These are phyloP conservation scores for Philopotamus ludificatus DNA, from an alignment of 1,140 invertebrate genomes.

Conservation along the genomic window DNA sequence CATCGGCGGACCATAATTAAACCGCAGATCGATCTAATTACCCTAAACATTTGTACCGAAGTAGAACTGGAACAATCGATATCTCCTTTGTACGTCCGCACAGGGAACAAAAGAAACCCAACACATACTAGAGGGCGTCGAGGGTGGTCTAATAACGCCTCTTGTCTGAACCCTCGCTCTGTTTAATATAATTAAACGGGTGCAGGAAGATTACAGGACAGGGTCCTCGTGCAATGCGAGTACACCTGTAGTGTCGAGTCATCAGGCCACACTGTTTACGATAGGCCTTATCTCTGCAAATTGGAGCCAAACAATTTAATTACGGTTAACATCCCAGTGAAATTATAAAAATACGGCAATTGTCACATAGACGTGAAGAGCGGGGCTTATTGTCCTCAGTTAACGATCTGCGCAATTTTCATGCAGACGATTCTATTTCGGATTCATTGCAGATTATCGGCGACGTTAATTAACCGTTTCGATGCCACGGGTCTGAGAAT, in stretches of 20 bases:
- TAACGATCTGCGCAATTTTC: not conserved
- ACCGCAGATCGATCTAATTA: not conserved
- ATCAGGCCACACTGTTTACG: conserved; percentile 18
- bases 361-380: not conserved
- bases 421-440: not conserved
- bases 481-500: too few relatives aligned
- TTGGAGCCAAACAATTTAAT: conserved; percentile 1
- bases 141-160: conserved; percentile 18
- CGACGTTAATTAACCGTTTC: too few relatives aligned
- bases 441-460: too few relatives aligned
- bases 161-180: conserved; percentile 13
- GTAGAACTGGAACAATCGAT: too few relatives aligned
- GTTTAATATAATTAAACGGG: conserved; percentile 33
- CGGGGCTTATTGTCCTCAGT: too few relatives aligned
- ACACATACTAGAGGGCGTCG: not conserved
- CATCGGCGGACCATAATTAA: too few relatives aligned
- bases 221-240: not conserved
- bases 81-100: not conserved
- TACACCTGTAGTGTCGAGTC: conserved; percentile 34
- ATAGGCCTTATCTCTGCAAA: not conserved
- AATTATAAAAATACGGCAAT: not conserved
- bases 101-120: not conserved
- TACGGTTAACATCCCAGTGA: not conserved
- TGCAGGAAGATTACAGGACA: conserved; percentile 32
- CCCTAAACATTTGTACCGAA: not conserved